Conservation (phyloP, 2,888 invertebrate genomes). For the Pachydiplax longipennis region DNA sequence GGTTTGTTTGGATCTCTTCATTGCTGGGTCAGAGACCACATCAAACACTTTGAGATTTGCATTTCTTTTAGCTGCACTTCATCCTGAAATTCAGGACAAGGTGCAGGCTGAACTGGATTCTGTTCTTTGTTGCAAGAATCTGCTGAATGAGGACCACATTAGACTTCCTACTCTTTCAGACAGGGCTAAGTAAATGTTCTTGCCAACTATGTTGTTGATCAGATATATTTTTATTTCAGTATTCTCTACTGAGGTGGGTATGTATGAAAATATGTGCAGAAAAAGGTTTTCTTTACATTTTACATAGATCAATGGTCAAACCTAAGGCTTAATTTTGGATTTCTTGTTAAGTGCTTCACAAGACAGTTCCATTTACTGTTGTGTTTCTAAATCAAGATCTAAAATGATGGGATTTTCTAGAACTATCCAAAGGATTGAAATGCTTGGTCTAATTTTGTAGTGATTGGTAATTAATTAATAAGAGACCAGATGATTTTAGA, state of each 20-base stretch:
- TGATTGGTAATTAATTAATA: no score
- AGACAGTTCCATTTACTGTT: not conserved
- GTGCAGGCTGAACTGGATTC: constrained; percentile 65
- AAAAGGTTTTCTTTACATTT: no score
- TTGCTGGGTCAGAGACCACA: constrained; percentile 72
- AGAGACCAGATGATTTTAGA: no score
- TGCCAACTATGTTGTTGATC: not conserved
- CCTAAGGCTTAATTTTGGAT: not conserved
- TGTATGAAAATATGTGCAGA: not conserved
- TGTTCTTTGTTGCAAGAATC: constrained; percentile 51
- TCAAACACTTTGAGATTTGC: constrained; percentile 69
- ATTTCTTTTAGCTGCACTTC: constrained; percentile 66
- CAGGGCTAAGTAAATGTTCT: constrained; percentile 59
- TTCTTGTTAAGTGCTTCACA: no score
- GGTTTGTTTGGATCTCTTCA: constrained; percentile 72
- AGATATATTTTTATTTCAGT: not conserved
- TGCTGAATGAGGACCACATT: constrained; percentile 52
- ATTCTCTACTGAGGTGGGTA: not conserved
- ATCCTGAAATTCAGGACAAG: constrained; percentile 67
- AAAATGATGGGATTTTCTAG: no score
- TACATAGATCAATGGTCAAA: not conserved
- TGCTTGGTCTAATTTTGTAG: no score
- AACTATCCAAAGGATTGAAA: no score
- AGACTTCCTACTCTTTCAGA: constrained; percentile 61
- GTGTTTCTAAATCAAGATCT: no score